A percentile compares a stretch with the other conserved stretches of the same genome.
Conservation (phyloP, 2,113 vertebrate genomes). For the Noturus placidus region DNA sequence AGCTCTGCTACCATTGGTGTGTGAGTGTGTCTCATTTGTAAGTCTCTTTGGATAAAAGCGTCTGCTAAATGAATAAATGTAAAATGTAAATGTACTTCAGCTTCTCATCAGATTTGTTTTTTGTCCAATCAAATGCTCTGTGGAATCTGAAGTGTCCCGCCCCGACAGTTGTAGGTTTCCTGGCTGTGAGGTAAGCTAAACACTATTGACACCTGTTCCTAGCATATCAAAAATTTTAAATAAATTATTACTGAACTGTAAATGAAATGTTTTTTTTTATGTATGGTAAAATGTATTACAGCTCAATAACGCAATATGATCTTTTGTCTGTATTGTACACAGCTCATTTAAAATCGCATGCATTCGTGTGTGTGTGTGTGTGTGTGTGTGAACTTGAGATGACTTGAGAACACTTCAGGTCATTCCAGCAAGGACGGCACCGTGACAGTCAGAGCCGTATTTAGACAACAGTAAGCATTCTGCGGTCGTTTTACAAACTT, state of each 20-base stretch:
- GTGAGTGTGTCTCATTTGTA: too few species aligned
- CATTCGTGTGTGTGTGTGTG: background rate
- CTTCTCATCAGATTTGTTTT: too few species aligned
- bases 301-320: background rate
- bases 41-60: too few species aligned
- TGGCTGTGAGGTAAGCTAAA: too few species aligned
- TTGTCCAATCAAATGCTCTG: too few species aligned
- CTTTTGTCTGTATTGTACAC: background rate
- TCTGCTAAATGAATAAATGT: too few species aligned
- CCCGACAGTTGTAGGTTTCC: too few species aligned
- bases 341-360: background rate
- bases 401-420: background rate
- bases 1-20: too few species aligned
- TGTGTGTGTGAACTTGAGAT: background rate
- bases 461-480: constrained; percentile 24
- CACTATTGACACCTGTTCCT: too few species aligned
- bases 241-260: background rate
- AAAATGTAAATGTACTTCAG: too few species aligned
- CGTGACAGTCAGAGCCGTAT: constrained; percentile 2
- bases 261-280: background rate
- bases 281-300: background rate
- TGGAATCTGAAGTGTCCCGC: too few species aligned
- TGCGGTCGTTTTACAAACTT: constrained; percentile 38
- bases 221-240: background rate
- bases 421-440: background rate